Evolutionary conservation across 1,140 invertebrate genomes (phyloP).

Genomic region (Maniola jurtina): DNA sequence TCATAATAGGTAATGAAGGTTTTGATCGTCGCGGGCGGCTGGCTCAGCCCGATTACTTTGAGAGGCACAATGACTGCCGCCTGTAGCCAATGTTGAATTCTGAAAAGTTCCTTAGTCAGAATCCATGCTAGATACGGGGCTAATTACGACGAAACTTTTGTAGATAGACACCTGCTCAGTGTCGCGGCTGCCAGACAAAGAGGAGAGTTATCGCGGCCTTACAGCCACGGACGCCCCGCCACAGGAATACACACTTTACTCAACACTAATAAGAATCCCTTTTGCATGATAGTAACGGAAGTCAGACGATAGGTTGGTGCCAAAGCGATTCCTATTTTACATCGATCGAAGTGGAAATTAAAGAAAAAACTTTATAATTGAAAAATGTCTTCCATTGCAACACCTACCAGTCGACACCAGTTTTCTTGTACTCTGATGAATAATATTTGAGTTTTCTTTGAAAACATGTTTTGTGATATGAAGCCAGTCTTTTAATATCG

Average conservation of each 20-base stretch:
- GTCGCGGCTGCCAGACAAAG: constrained; percentile 67
- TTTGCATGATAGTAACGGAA: constrained; percentile 31
- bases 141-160: constrained; percentile 76
- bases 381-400: constrained; percentile 6
- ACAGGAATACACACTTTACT: constrained; percentile 48
- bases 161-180: constrained; percentile 76
- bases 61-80: constrained; percentile 70
- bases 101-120: constrained; percentile 73
- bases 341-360: constrained; percentile 45
- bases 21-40: constrained; percentile 71
- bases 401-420: not conserved
- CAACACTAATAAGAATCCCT: constrained; percentile 35
- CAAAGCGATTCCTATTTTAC: constrained; percentile 55
- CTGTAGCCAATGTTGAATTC: constrained; percentile 69
- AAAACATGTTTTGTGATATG: not conserved
- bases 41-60: constrained; percentile 74
- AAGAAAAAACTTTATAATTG: constrained; percentile 14
- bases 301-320: constrained; percentile 45
- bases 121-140: constrained; percentile 71
- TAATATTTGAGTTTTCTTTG: not conserved
- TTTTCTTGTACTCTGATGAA: too few relatives aligned
- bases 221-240: constrained; percentile 42
- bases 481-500: too few relatives aligned
- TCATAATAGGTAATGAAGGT: constrained; percentile 78
- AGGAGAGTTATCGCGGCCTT: constrained; percentile 69